These are phyloP conservation scores for Ryuthela nishihirai DNA, from an alignment of 2,888 invertebrate species.

Conservation along the genomic window DNA sequence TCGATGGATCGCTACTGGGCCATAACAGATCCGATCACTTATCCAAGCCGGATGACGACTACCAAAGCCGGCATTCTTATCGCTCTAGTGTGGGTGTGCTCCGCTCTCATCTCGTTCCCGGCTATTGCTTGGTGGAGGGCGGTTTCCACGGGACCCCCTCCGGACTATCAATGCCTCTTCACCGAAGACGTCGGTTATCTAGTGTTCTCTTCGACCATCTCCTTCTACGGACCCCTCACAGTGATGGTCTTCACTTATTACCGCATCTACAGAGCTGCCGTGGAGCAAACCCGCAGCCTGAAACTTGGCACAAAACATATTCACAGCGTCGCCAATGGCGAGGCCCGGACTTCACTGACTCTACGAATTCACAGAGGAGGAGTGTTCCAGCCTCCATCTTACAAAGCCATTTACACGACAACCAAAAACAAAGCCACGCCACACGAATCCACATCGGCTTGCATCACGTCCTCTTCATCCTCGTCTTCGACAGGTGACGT, in stretches of 20 bases:
- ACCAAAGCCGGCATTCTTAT: slow-evolving; percentile 81
- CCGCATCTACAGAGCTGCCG: slow-evolving; percentile 89
- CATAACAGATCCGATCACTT: slow-evolving; percentile 96
- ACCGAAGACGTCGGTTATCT: slow-evolving; percentile 95
- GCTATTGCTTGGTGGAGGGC: slow-evolving; percentile 70
- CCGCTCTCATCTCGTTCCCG: slow-evolving; percentile 94
- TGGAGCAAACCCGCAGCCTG: slow-evolving; percentile 82
- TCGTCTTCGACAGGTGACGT: neutral
- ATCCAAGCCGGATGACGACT: slow-evolving; percentile 90
- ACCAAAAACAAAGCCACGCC: neutral
- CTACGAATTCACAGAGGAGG: slow-evolving; percentile 91
- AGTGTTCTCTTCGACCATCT: slow-evolving; percentile 94
- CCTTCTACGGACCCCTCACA: slow-evolving; percentile 92
- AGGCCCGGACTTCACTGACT: slow-evolving; percentile 58
- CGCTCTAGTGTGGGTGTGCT: slow-evolving; percentile 93
- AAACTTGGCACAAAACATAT: slow-evolving; percentile 77
- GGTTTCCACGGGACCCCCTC: slow-evolving; percentile 51
- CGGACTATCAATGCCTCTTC: slow-evolving; percentile 81
- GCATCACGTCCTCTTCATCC: neutral
- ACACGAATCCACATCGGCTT: neutral
- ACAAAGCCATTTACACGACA: slow-evolving; percentile 1
- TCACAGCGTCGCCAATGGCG: slow-evolving; percentile 45
- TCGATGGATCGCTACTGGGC: slow-evolving; percentile 97
- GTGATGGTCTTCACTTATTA: slow-evolving; percentile 99
- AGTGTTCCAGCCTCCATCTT: slow-evolving; percentile 21